Conservation (phyloP, 2,888 invertebrate species). For the Malachius bipustulatus region DNA sequence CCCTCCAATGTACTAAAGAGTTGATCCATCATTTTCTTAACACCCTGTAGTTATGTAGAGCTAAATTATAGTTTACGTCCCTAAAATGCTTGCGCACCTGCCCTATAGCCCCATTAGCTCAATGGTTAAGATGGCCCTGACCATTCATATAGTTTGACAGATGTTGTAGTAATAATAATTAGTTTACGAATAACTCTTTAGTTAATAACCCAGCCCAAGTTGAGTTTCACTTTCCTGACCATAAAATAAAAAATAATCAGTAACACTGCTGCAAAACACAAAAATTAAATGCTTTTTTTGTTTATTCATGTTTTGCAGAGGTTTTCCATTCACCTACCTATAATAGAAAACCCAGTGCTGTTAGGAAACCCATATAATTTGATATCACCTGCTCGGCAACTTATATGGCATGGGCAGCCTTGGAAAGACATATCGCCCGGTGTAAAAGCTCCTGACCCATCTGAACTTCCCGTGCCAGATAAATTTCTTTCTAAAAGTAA, state of each 20-base stretch:
- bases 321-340: conserved; percentile 31
- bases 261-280: no score
- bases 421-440: conserved; percentile 21
- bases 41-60: no score
- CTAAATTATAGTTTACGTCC: no score
- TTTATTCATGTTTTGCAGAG: conserved; percentile 19
- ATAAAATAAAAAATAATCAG: no score
- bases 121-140: no score
- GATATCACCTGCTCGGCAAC: conserved; percentile 31
- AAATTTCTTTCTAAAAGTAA: conserved; percentile 32
- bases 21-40: no score
- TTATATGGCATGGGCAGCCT: conserved; percentile 26
- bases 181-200: not conserved
- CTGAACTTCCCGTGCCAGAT: conserved; percentile 25
- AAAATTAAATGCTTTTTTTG: no score
- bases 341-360: conserved; percentile 29
- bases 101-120: no score
- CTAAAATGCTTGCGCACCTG: no score
- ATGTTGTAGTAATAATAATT: no score
- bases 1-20: no score
- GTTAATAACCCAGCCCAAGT: not conserved
- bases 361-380: conserved; percentile 28
- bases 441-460: conserved; percentile 29
- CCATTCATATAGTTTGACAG: no score
- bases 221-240: not conserved